Base-by-base conservation (phyloP, 2,113 vertebrate species). In the Ranitomeya variabilis region DNA sequence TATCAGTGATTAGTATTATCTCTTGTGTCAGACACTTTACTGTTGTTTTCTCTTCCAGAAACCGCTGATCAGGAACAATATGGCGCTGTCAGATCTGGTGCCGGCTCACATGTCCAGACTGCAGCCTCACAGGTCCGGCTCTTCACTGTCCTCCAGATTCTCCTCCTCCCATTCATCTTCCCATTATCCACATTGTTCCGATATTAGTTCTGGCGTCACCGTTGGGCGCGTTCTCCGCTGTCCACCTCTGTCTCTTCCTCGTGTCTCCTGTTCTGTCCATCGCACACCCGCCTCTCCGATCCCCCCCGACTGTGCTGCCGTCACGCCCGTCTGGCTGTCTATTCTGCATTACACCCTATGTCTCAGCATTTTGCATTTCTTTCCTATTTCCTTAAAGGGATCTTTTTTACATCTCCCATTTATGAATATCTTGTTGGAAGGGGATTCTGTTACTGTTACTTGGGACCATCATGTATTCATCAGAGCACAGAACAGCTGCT, bases 11-110 rank as follows among this genome's bases (percentile, higher is more conserved):
- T n/a, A 6, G 37, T 45, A 45, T 45, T 23, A 23, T 10, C 8
- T 2, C 7, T n/a, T 67, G 64, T n/a, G 12, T 13, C 23, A 71
- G 26, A 4, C 6, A 16, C 3, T 45, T 9, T 2, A 6, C 71
- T 76, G 80, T 54, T 87, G 85, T 91, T 76, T 19, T 26, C 83
- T 88, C 54, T 71, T 84, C 85, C 86, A 90, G 87, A 88, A 91
- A 85, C 89, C 91, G 13, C 21, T 83, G 16, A 64, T 88, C 21
- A 62, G 87, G 71, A 88, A 52, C 37, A 73, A n/a, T 7, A 60
- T 88, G 57, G 71, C 69, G 1, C 23, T 88, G 2, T 83, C 87
- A 11, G 87, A 88, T 60, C 69, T 88, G n/a, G 80, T 88, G 8
- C 87, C 87, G 3, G 80, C 87, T 64, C 87, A 88, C 21, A 8